phyloP scores from a whole-genome alignment of 2,797 vertebrate species.

The Anas flavirostris region DNA sequence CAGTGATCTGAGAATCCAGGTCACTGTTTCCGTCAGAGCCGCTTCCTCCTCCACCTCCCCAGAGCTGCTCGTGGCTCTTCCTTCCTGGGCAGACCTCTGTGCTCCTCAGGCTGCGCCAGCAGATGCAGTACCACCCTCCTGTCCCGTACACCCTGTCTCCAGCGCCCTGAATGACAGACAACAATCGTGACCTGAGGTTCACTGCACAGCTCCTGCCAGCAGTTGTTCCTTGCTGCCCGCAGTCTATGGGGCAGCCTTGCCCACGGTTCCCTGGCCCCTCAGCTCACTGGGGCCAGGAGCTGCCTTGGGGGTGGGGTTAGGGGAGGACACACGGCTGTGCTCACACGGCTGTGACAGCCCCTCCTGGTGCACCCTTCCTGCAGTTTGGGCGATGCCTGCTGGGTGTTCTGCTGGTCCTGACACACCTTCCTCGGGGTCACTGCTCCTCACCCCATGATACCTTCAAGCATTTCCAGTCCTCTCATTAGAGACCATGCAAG shows the following conservation, averaged over 20 bases:
- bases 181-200: not conserved
- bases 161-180: not conserved
- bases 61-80: not conserved
- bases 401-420: not conserved
- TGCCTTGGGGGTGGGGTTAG: not conserved
- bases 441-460: not conserved
- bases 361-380: not conserved
- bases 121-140: not conserved
- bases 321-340: no score
- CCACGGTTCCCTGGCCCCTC: not conserved
- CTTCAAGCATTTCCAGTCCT: not conserved
- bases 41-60: slow-evolving; percentile 8
- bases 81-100: not conserved
- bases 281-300: not conserved
- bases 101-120: not conserved
- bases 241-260: not conserved
- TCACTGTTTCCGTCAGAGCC: not conserved
- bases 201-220: not conserved
- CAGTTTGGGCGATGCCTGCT: not conserved
- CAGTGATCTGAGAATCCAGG: slow-evolving; percentile 6
- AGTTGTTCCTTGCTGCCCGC: not conserved
- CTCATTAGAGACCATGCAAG: not conserved
- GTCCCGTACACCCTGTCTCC: not conserved
- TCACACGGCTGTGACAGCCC: not conserved
- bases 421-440: not conserved